Percentiles rank a stretch among this genome's conserved stretches.
Conservation (phyloP, 1,140 invertebrate species). For the Oryctes rhinoceros region DNA sequence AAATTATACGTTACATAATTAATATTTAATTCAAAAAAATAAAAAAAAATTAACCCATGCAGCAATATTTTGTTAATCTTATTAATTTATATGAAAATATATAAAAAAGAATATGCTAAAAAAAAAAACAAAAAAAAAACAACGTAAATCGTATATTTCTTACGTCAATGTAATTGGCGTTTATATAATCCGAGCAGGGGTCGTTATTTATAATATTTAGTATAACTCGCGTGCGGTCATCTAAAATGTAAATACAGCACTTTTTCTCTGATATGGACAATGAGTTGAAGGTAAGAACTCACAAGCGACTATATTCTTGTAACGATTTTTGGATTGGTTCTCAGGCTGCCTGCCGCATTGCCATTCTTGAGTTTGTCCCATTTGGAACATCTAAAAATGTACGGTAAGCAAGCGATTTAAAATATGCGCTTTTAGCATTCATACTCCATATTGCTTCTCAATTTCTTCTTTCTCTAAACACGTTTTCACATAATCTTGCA, state of each 20-base stretch:
- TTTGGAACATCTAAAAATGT: constrained; percentile 49
- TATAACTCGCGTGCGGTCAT: constrained; percentile 79
- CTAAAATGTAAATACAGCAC: constrained; percentile 59
- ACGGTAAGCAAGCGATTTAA: background rate
- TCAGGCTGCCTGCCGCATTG: constrained; percentile 45
- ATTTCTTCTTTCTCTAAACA: constrained; percentile 44
- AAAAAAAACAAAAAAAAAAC: background rate
- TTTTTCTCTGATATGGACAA: background rate
- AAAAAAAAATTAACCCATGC: background rate
- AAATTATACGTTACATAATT: background rate
- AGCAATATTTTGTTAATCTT: background rate
- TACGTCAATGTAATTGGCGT: constrained; percentile 52
- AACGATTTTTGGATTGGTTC: constrained; percentile 80
- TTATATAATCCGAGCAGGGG: constrained; percentile 55
- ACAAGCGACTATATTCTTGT: constrained; percentile 82
- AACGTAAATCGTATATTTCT: background rate
- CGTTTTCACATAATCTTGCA: constrained; percentile 45
- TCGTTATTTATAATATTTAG: constrained; percentile 66
- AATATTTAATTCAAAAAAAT: background rate
- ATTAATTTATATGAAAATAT: too few relatives aligned
- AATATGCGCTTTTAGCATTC: background rate
- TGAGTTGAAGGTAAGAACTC: constrained; percentile 49
- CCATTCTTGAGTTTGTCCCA: constrained; percentile 50
- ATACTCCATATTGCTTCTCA: constrained; percentile 44
- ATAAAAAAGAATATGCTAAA: background rate